A percentile compares a stretch with the other conserved stretches of the same genome.
Conservation (phyloP, 2,113 vertebrate species). For the Pluvialis apricaria region DNA sequence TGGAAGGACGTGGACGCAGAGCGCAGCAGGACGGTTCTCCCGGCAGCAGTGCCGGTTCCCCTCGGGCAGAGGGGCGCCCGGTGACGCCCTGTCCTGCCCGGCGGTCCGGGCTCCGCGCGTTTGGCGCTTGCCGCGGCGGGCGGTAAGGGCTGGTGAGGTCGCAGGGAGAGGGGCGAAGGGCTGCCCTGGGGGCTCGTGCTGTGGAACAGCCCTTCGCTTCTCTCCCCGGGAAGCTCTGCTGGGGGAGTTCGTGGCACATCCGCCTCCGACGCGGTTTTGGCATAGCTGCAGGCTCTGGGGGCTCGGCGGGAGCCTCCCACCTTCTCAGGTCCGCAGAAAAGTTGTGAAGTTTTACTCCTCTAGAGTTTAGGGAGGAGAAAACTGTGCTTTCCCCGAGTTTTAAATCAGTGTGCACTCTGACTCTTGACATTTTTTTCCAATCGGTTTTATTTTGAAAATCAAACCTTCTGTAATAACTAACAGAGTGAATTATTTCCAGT, state of each 20-base stretch:
- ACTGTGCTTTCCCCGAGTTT: neutral
- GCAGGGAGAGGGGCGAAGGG: neutral
- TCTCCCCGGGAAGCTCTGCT: neutral
- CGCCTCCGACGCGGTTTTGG: neutral
- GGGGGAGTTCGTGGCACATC: neutral
- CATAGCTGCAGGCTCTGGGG: neutral
- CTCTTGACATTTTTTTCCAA: neutral
- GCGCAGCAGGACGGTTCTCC: neutral
- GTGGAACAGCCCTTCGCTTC: neutral
- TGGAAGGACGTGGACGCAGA: neutral
- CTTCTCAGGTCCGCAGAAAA: neutral
- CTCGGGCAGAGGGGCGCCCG: neutral
- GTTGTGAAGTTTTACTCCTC: neutral
- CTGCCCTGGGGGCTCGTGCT: neutral
- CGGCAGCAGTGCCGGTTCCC: too few relatives aligned
- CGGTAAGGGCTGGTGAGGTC: neutral
- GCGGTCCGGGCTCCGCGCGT: rapidly evolving
- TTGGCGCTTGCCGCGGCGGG: rapidly evolving
- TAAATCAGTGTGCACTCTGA: neutral
- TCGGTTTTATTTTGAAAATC: neutral
- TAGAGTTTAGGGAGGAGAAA: neutral
- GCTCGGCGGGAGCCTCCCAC: neutral
- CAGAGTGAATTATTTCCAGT: neutral
- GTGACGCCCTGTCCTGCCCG: too few relatives aligned
- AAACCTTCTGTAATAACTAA: neutral